phyloP scores from a whole-genome alignment of 2,797 vertebrate genomes.

The Lepilemur ruficaudatus region DNA sequence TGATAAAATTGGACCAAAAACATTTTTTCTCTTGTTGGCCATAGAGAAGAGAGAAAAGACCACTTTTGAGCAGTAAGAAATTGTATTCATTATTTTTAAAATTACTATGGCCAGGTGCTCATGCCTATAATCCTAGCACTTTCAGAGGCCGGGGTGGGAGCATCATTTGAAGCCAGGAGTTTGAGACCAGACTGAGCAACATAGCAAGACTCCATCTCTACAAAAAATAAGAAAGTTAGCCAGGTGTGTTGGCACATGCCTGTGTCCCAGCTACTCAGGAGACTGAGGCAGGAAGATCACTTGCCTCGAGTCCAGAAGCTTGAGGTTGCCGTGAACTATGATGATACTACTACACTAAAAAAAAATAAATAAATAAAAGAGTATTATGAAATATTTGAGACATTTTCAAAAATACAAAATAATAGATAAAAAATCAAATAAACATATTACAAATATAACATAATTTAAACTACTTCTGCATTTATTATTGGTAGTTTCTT shows the following conservation, averaged over 20 bases:
- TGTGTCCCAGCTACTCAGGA: too few species aligned
- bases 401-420: not conserved
- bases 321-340: too few species aligned
- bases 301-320: too few species aligned
- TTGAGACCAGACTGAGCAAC: too few species aligned
- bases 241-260: too few species aligned
- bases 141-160: too few species aligned
- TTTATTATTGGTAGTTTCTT: not conserved
- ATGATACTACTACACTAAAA: too few species aligned
- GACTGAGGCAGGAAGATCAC: too few species aligned
- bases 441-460: not conserved
- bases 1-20: not conserved
- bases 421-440: not conserved
- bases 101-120: not conserved
- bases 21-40: not conserved
- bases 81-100: not conserved
- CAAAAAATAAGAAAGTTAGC: too few species aligned
- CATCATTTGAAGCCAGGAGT: too few species aligned
- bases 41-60: not conserved
- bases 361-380: not conserved
- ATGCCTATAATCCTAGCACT: too few species aligned
- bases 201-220: too few species aligned
- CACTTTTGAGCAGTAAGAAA: not conserved
- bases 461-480: not conserved
- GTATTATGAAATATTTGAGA: not conserved